Conservation (phyloP, 2,888 invertebrate species). For the Digitonthophagus gazella region DNA sequence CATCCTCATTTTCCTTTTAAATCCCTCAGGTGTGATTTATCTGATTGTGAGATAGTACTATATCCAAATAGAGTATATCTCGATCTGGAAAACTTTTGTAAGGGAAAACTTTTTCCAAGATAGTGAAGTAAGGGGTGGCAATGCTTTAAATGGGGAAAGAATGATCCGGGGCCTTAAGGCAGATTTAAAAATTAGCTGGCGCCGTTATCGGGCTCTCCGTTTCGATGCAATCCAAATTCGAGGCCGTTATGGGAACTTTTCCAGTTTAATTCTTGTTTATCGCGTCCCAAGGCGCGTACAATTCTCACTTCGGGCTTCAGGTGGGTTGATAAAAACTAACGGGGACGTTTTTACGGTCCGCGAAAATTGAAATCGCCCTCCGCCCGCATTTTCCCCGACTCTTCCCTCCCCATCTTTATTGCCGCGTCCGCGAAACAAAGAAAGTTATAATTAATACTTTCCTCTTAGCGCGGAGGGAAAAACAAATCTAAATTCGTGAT, state of each 20-base stretch:
- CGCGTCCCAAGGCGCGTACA: background rate
- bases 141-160: background rate
- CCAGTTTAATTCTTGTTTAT: background rate
- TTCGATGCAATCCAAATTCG: background rate
- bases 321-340: background rate
- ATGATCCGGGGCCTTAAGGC: background rate
- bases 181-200: background rate
- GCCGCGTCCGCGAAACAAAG: conserved; percentile 9
- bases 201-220: background rate
- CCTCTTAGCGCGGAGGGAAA: conserved; percentile 20
- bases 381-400: background rate
- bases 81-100: background rate
- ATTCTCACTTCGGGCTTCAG: background rate
- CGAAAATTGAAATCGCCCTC: background rate
- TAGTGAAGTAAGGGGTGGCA: too few species aligned
- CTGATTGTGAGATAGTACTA: too few species aligned
- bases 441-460: conserved; percentile 25
- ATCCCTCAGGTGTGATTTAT: background rate
- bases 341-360: background rate
- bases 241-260: background rate
- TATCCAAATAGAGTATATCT: background rate
- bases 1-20: background rate
- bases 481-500: conserved; percentile 28
- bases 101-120: background rate
- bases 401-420: background rate